Evolutionary conservation across 2,888 invertebrate genomes (phyloP).

Genomic region (Chrysomela aeneicollis): DNA sequence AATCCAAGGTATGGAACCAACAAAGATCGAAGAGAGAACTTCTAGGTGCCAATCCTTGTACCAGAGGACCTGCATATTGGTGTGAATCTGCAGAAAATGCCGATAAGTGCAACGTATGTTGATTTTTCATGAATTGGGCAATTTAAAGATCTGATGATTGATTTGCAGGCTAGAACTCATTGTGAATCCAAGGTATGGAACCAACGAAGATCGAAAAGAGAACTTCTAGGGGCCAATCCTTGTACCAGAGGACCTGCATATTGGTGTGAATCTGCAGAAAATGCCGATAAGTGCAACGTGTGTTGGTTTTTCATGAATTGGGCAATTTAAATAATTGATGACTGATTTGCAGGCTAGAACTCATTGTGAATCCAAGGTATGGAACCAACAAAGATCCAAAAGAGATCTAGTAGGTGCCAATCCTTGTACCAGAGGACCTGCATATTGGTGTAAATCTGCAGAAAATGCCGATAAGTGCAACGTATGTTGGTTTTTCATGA

Average conservation of each 20-base stretch:
- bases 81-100: constrained; percentile 66
- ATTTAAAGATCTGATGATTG: background rate
- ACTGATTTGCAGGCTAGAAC: constrained; percentile 45
- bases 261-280: constrained; percentile 71
- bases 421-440: constrained; percentile 77
- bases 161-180: constrained; percentile 25
- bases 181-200: constrained; percentile 34
- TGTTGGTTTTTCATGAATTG: background rate
- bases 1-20: constrained; percentile 31
- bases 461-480: too few species aligned
- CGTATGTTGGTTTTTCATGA: too few species aligned
- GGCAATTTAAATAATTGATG: too few species aligned
- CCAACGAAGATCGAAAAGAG: constrained; percentile 24
- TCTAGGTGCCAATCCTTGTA: constrained; percentile 69
- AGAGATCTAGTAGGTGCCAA: constrained; percentile 20
- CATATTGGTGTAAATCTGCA: constrained; percentile 76
- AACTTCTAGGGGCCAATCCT: constrained; percentile 64
- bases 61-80: constrained; percentile 81
- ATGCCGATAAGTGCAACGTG: constrained; percentile 59
- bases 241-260: constrained; percentile 80
- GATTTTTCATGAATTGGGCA: too few species aligned
- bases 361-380: constrained; percentile 28
- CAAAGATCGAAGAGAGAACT: constrained; percentile 25
- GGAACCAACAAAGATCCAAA: constrained; percentile 28
- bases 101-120: constrained; percentile 53